A percentile compares a stretch with the other conserved stretches of the same genome.
Conservation (phyloP, 2,888 invertebrate genomes). For the Linyphia triangularis region DNA sequence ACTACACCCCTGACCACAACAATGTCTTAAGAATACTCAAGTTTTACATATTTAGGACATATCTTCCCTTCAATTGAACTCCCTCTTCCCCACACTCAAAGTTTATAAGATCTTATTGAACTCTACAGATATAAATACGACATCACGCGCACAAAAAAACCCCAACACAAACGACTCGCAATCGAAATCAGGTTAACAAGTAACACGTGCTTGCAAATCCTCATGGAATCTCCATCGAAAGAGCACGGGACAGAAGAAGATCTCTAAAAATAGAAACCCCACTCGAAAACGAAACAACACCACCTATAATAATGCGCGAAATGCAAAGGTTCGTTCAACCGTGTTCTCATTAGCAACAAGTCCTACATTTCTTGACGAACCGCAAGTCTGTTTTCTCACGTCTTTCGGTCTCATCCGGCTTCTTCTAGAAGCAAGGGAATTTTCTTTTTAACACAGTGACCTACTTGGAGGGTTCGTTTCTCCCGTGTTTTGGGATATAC, state of each 20-base stretch:
- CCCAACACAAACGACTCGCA: neutral
- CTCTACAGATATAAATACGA: neutral
- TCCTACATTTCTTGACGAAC: slow-evolving; percentile 30
- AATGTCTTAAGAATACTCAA: too few species aligned
- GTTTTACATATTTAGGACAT: too few species aligned
- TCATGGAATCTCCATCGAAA: neutral
- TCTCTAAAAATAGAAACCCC: slow-evolving; percentile 12
- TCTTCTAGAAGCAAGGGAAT: neutral
- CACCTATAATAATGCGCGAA: neutral
- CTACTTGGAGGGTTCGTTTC: slow-evolving; percentile 40
- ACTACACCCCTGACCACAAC: too few species aligned
- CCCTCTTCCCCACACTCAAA: neutral
- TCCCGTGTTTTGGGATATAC: neutral
- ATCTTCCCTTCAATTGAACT: too few species aligned
- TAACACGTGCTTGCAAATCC: slow-evolving; percentile 6
- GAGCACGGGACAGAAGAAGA: slow-evolving; percentile 24
- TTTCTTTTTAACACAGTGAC: slow-evolving; percentile 64
- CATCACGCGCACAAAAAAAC: neutral
- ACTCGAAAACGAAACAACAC: too few species aligned
- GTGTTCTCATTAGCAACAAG: slow-evolving; percentile 30
- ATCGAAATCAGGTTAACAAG: slow-evolving; percentile 21
- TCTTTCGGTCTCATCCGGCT: slow-evolving; percentile 39
- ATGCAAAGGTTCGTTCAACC: slow-evolving; percentile 59
- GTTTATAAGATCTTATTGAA: neutral
- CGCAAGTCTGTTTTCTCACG: slow-evolving; percentile 44